A percentile compares a stretch with the other conserved stretches of the same genome.
Evolutionary conservation across 2,113 vertebrate species (phyloP).

Genomic region (Rhodinocichla rosea): DNA sequence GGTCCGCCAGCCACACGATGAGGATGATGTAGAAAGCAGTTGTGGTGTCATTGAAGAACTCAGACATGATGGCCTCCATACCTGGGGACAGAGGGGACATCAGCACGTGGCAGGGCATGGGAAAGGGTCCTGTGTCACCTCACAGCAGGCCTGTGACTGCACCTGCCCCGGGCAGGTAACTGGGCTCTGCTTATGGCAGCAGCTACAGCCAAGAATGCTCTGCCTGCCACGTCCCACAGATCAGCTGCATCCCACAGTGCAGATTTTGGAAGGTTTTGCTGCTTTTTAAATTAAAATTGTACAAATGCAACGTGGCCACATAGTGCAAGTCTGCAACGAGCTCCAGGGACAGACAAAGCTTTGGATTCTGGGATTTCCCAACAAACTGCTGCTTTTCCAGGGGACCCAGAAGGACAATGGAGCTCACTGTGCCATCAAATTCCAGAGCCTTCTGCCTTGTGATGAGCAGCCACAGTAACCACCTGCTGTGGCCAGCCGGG

Average conservation of each 20-base stretch:
- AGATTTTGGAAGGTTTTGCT: fast-evolving
- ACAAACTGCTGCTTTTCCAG: not conserved
- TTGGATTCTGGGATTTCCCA: not conserved
- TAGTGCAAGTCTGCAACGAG: not conserved
- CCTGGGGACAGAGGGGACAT: slow-evolving; percentile 64
- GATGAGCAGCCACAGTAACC: not conserved
- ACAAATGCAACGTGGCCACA: not conserved
- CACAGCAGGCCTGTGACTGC: not conserved
- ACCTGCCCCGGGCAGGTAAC: not conserved
- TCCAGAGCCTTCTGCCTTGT: not conserved
- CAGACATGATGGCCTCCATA: slow-evolving; percentile 99
- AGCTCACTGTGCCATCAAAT: not conserved
- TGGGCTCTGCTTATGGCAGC: not conserved
- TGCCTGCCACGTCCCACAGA: fast-evolving
- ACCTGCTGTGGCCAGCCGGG: fast-evolving
- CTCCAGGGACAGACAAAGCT: not conserved
- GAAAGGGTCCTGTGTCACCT: no score
- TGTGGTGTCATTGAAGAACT: slow-evolving; percentile 98
- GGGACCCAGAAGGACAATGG: not conserved
- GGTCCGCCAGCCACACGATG: slow-evolving; percentile 97
- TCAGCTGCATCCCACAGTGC: fast-evolving
- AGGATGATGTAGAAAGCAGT: slow-evolving; percentile 99
- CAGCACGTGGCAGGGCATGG: fast-evolving
- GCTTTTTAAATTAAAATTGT: not conserved
- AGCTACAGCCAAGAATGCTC: fast-evolving